Base-by-base conservation (phyloP, 2,113 vertebrate genomes). In the Hystrix cristata region DNA sequence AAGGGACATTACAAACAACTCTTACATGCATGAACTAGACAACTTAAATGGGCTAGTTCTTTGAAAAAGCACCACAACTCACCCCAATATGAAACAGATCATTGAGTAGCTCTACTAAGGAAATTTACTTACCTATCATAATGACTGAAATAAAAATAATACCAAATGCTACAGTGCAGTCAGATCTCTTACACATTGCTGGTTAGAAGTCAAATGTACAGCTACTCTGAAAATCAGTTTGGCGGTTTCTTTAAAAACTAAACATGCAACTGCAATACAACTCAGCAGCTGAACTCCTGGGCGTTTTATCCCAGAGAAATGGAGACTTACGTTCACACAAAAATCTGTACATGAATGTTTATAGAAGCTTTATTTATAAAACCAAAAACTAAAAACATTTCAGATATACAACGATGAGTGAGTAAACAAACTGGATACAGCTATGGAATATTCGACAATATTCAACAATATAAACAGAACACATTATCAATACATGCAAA, bases 281-380 rank as follows among this genome's bases (percentile, higher is more conserved):
- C 27, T 55, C 53, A 94, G 72, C 31, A 90, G 38, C 3, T 86
- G 25, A 55, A 84, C n/a, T 23, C 34, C 38, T 55, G 34, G 46
- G 5, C 31, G 19, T 38, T 86, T 95, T 71, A 93, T 62, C 29
- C 51, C 12, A 91, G 57, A 86, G 31, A 89, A 95, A 91, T 5
- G 16, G 69, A 87, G 51, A 71, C n/a, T 92, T 85, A 31, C 1
- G 2, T 60, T 90, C 85, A 78, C 60, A 79, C 1, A 90, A 83
- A 93, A 71, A 91, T 85, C 19, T 88, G 25, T 57, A 65, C 48
- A 29, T n/a, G 23, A 93, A 86, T 95, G 51, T 76, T 93, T 88
- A 38, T 51, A 71, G 12, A 10, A 60, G 31, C 38, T 97, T 94
- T 89, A 92, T 94, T 89, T 76, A 18, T 92, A 86, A 89, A 55